Evolutionary conservation across 2,113 vertebrate species (phyloP), one percentile per base, ranked within the genome.

Genomic region (Oreochromis aureus): DNA sequence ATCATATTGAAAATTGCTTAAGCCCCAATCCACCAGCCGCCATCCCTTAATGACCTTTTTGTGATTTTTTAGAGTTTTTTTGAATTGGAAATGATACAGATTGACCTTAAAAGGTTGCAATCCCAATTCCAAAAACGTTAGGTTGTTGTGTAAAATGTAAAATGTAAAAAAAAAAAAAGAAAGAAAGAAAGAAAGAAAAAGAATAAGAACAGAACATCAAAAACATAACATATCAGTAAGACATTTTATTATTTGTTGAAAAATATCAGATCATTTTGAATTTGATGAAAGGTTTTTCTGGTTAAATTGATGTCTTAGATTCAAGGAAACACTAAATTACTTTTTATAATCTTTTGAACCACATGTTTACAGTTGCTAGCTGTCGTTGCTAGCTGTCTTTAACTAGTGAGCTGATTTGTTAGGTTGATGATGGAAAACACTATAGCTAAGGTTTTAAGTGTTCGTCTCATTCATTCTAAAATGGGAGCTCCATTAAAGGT

Each of bases 141-240:
- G 39, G 22, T 15, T 73, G 22, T 24, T 73, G n/a, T 3, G 7
- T 71, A 71, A 71, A 71, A 44, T 18, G 7, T 59, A 59, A 59
- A 59, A 24, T 36, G 59, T 4, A 24, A 71, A 41, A 41, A 41
- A 8, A 8, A 32, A 10, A 55, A 55, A 7, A 36, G 3, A 9
- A 4, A 8, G 3, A 39, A 39, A 39, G 1, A 36, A 36, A 36
- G 7, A 16, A 48, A 48, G 6, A 34, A 7, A 15, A 41, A 24
- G 7, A 71, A 22, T 22, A 39, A n/a, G 6, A 24, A 44, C 0
- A 0, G 12, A 44, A 44, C n/a, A 71, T 44, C 1, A 7, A 71
- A 71, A 71, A 44, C n/a, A 24, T 24, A 44, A 41, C 63, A 41
- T 15, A 24, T 71, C n/a, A 44, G 0, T 44, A 44, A 44, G n/a